phyloP scores from a whole-genome alignment of 2,797 vertebrate species.

The Spea hammondii region DNA sequence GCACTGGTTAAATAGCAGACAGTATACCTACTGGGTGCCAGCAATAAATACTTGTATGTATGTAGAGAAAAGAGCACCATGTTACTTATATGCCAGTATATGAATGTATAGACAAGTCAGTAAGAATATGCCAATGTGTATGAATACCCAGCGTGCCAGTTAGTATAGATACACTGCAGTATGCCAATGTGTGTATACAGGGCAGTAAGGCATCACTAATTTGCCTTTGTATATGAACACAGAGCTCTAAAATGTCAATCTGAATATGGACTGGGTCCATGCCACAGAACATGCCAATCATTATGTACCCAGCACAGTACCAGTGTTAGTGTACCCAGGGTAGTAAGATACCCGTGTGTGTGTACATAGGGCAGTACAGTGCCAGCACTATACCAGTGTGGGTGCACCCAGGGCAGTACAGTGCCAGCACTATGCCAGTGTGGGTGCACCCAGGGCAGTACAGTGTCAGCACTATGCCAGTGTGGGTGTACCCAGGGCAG shows the following conservation, averaged over 20 bases:
- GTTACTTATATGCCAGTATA: not conserved
- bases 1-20: too few relatives aligned
- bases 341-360: slow-evolving; percentile 6
- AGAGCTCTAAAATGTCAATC: not conserved
- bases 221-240: not conserved
- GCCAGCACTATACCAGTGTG: slow-evolving; percentile 16
- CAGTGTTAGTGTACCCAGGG: not conserved
- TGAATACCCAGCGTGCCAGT: not conserved
- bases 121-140: not conserved
- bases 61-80: not conserved
- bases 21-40: not conserved
- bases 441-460: not conserved
- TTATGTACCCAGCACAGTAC: slow-evolving; percentile 4
- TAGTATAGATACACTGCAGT: too few relatives aligned
- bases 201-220: not conserved
- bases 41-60: not conserved
- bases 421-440: not conserved
- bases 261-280: not conserved
- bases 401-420: not conserved
- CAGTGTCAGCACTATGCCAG: not conserved
- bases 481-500: not conserved
- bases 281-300: slow-evolving; percentile 7
- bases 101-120: not conserved
- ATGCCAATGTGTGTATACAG: not conserved
- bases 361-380: not conserved